Evolutionary conservation across 2,113 vertebrate species (phyloP).

Genomic region (Tricholaema leucomelas): DNA sequence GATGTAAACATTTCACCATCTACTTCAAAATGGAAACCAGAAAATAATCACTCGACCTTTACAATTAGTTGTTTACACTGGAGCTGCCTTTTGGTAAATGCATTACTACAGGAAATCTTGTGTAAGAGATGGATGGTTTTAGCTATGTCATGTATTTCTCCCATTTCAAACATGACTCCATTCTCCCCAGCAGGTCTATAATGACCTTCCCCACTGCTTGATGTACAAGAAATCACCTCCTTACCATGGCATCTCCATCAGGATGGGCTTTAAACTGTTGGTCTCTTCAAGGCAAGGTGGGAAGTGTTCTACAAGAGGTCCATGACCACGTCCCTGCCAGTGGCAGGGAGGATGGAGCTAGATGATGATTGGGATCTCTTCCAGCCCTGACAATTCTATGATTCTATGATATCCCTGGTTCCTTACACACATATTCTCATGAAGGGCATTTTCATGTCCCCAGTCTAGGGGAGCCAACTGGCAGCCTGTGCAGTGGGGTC

Average conservation of each 20-base stretch:
- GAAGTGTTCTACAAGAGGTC: background rate
- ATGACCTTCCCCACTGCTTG: background rate
- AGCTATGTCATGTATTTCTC: background rate
- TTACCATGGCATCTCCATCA: background rate
- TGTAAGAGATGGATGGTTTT: background rate
- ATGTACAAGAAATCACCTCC: background rate
- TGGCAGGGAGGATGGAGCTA: no score
- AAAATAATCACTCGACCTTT: conserved; percentile 32
- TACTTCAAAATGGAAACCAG: conserved; percentile 55
- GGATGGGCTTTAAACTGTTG: background rate
- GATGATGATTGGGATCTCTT: no score
- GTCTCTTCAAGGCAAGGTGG: background rate
- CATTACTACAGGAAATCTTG: background rate
- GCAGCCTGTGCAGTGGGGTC: background rate
- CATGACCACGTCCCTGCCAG: no score
- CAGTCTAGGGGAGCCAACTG: background rate
- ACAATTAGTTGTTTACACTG: conserved; percentile 53
- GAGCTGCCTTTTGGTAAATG: background rate
- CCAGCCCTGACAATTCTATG: no score
- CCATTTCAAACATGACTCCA: background rate
- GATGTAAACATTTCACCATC: conserved; percentile 51
- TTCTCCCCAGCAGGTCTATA: background rate
- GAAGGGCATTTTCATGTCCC: background rate
- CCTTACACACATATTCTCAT: accelerated
- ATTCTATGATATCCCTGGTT: background rate